phyloP scores from a whole-genome alignment of 2,113 vertebrate genomes.

The Bucco capensis region DNA sequence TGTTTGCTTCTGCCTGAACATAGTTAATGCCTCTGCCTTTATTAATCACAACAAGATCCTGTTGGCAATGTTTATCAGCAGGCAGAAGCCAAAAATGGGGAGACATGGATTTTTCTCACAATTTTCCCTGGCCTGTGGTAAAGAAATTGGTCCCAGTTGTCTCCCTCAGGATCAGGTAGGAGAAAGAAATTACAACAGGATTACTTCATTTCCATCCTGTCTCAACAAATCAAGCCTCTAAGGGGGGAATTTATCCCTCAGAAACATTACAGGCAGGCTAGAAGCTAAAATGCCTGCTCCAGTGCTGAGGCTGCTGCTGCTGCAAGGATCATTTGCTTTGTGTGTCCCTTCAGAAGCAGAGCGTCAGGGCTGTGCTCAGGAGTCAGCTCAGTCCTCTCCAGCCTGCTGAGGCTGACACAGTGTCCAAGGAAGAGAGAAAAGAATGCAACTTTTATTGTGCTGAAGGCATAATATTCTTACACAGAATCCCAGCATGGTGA shows the following conservation, averaged over 20 bases:
- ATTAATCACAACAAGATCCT: conserved; percentile 24
- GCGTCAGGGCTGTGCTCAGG: background rate
- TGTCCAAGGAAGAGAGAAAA: background rate
- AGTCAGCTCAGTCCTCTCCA: background rate
- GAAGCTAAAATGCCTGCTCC: background rate
- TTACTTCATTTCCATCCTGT: conserved; percentile 66
- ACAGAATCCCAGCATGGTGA: background rate
- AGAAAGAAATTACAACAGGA: conserved; percentile 54
- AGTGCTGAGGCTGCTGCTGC: background rate
- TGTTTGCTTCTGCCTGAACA: conserved; percentile 7
- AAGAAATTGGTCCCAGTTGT: conserved; percentile 54
- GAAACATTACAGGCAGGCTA: background rate
- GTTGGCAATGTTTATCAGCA: conserved; percentile 23
- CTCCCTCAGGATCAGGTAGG: conserved; percentile 55
- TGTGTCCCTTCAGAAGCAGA: background rate
- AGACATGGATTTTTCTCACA: conserved; percentile 43
- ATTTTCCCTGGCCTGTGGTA: background rate
- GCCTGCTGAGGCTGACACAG: background rate
- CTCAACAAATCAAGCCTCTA: conserved; percentile 41
- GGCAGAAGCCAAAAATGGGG: conserved; percentile 7
- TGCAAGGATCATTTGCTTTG: background rate
- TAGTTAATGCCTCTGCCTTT: conserved; percentile 3
- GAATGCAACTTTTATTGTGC: background rate
- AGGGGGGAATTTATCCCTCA: conserved; percentile 42
- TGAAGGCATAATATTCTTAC: background rate